Evolutionary conservation across 2,113 vertebrate genomes (phyloP).

Genomic region (Hippocampus guttulatus): DNA sequence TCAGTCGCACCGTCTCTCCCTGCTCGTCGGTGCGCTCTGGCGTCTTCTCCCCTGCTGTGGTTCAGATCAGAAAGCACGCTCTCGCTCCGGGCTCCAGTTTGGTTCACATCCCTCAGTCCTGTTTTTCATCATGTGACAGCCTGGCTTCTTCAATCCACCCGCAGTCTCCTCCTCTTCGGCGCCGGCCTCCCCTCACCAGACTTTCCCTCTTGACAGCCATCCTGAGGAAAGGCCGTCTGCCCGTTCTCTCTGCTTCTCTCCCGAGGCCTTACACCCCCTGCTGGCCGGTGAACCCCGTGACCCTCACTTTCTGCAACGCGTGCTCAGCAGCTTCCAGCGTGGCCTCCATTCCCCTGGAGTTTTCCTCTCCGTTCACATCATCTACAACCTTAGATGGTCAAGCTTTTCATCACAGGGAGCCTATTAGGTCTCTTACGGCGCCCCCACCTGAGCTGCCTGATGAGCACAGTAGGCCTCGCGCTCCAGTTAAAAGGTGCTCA

Average conservation of each 20-base stretch:
- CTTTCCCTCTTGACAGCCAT: constrained; percentile 91
- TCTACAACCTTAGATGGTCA: constrained; percentile 60
- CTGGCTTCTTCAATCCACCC: constrained; percentile 57
- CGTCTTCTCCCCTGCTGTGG: constrained; percentile 74
- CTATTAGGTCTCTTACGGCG: constrained; percentile 16
- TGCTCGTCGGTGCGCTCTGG: constrained; percentile 68
- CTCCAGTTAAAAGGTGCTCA: constrained; percentile 9
- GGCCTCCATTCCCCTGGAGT: constrained; percentile 71
- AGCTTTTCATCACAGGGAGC: constrained; percentile 25
- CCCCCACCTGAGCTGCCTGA: constrained; percentile 11
- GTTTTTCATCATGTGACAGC: constrained; percentile 76
- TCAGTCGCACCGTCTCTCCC: constrained; percentile 60
- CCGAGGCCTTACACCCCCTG: constrained; percentile 74
- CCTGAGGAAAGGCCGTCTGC: constrained; percentile 81
- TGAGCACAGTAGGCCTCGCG: constrained; percentile 8
- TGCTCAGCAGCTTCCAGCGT: constrained; percentile 76
- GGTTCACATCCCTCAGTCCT: constrained; percentile 66
- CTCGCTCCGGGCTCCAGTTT: constrained; percentile 82
- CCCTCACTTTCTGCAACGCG: constrained; percentile 64
- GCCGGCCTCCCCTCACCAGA: constrained; percentile 76
- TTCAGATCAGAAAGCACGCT: constrained; percentile 73
- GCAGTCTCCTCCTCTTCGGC: constrained; percentile 60
- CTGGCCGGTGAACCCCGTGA: constrained; percentile 68
- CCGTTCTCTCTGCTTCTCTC: constrained; percentile 59
- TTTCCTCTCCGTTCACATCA: constrained; percentile 67